Evolutionary conservation across 2,797 vertebrate species (phyloP).

Genomic region (Eulemur coronatus): DNA sequence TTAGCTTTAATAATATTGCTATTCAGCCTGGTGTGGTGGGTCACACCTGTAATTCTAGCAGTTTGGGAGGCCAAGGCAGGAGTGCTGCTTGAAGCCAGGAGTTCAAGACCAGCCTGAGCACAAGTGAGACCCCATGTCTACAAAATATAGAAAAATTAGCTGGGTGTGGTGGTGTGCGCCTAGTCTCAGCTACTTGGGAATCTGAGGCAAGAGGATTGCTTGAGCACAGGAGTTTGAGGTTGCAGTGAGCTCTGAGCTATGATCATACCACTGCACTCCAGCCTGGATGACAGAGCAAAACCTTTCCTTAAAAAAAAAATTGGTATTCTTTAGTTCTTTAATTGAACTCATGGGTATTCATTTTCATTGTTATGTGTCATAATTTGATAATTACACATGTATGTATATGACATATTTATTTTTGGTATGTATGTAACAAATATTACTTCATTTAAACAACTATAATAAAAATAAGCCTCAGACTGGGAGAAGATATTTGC

Average conservation of each 20-base stretch:
- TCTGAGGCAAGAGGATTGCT: not conserved
- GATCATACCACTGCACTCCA: not conserved
- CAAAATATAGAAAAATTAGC: not conserved
- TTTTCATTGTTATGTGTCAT: constrained; percentile 17
- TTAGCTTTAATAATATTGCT: not conserved
- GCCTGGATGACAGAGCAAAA: not conserved
- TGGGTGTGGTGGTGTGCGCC: not conserved
- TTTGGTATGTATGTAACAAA: not conserved
- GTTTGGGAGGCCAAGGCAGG: not conserved
- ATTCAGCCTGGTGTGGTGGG: not conserved
- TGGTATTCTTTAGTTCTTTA: not conserved
- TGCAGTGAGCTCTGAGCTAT: not conserved
- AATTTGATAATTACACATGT: not conserved
- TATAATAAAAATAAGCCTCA: constrained; percentile 7
- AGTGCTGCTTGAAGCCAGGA: not conserved
- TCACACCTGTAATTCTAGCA: not conserved
- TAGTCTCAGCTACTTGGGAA: not conserved
- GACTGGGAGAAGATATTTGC: not conserved
- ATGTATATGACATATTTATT: not conserved
- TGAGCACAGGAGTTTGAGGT: not conserved
- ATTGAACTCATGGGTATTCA: not conserved
- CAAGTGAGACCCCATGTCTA: not conserved
- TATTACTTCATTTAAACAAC: not conserved
- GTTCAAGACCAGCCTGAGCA: not conserved
- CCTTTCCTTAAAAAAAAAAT: not conserved